phyloP scores from a whole-genome alignment of 2,797 vertebrate species.

The Xerus rutilus region DNA sequence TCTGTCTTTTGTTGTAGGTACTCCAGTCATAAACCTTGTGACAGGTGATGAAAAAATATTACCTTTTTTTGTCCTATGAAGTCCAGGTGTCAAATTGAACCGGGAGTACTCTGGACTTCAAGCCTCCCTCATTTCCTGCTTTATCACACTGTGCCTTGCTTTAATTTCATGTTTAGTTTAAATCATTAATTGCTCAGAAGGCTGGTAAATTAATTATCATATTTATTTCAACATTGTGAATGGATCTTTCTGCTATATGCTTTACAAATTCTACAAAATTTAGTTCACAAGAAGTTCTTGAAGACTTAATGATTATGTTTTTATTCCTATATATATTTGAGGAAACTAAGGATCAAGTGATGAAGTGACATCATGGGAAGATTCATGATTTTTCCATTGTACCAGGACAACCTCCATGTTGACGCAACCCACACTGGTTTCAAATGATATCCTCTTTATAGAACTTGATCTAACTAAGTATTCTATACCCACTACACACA shows the following conservation, averaged over 20 bases:
- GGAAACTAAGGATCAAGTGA: background rate
- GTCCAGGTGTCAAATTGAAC: background rate
- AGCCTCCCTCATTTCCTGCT: background rate
- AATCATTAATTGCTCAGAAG: slow-evolving; percentile 6
- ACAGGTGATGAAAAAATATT: background rate
- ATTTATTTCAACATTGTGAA: background rate
- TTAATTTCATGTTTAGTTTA: background rate
- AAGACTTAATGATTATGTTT: background rate
- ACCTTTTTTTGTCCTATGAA: background rate
- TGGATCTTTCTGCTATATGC: background rate
- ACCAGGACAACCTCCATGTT: background rate
- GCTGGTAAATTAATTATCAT: background rate
- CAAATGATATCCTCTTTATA: background rate
- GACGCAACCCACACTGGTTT: background rate
- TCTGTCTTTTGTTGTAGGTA: background rate
- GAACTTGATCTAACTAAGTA: background rate
- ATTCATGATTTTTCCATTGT: background rate
- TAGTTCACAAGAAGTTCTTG: background rate
- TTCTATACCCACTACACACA: background rate
- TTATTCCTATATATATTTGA: slow-evolving; percentile 1
- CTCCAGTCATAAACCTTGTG: background rate
- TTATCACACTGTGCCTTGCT: background rate
- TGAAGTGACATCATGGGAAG: background rate
- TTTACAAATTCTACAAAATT: background rate
- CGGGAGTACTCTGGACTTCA: background rate